phyloP scores from a whole-genome alignment of 1,140 invertebrate species.

The Physella acuta region DNA sequence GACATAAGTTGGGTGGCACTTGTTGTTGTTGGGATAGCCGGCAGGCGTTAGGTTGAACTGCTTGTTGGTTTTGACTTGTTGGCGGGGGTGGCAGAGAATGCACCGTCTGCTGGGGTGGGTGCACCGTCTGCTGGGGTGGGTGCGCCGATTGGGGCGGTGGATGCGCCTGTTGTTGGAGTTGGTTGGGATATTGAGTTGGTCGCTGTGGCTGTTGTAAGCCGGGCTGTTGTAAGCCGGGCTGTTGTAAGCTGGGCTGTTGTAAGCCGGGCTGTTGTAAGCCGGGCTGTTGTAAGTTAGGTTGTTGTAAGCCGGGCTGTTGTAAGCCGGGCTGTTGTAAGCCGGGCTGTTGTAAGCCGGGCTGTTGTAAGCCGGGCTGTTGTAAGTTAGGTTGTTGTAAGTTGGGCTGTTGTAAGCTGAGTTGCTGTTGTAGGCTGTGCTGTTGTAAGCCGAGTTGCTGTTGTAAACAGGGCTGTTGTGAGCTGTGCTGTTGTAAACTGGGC shows the following conservation, averaged over 20 bases:
- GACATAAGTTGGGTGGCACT: background rate
- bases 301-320: no score
- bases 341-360: no score
- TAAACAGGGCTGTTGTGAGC: background rate
- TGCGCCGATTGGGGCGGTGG: constrained; percentile 3
- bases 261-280: background rate
- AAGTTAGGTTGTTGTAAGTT: no score
- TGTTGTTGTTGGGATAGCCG: constrained; percentile 2
- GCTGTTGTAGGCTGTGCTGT: constrained; percentile 12
- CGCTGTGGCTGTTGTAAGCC: background rate
- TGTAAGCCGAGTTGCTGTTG: no score
- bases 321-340: no score
- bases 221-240: constrained; percentile 5
- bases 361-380: no score
- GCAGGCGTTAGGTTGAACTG: no score
- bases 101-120: constrained; percentile 2
- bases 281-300: no score
- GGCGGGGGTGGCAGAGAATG: no score
- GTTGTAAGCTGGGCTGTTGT: constrained; percentile 2
- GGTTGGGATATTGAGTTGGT: background rate
- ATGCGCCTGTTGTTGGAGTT: constrained; percentile 3
- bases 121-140: constrained; percentile 3
- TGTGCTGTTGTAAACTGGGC: background rate
- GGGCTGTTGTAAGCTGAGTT: background rate
- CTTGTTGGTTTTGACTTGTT: no score